phyloP scores from a whole-genome alignment of 1,140 invertebrate genomes.

The Venturia canescens region DNA sequence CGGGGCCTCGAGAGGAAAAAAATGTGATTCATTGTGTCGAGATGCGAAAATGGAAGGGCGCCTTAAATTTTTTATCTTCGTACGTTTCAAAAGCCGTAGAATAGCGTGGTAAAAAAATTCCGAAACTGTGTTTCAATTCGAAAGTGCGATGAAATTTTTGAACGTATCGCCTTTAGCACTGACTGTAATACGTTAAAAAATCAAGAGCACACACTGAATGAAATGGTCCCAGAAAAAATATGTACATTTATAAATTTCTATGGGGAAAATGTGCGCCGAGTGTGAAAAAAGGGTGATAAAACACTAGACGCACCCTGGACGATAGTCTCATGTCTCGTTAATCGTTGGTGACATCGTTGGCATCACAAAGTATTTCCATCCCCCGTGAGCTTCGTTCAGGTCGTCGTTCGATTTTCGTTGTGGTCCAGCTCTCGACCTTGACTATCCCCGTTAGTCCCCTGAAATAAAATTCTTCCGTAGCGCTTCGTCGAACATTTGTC shows the following conservation, averaged over 20 bases:
- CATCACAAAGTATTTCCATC: constrained; percentile 49
- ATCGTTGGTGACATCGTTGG: constrained; percentile 52
- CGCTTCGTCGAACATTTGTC: not conserved
- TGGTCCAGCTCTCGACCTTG: constrained; percentile 43
- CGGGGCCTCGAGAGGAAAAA: no score
- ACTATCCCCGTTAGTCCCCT: constrained; percentile 31
- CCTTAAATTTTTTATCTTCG: no score
- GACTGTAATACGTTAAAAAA: not conserved
- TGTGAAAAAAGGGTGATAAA: constrained; percentile 2
- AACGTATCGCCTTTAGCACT: no score
- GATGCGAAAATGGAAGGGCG: no score
- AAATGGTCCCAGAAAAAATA: constrained; percentile 29
- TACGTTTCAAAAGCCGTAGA: no score
- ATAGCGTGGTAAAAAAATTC: no score
- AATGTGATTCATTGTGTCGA: no score
- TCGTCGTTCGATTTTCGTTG: constrained; percentile 31
- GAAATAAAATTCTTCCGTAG: constrained; percentile 40
- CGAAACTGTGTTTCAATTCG: no score
- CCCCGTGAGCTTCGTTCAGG: constrained; percentile 27
- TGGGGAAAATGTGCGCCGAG: not conserved
- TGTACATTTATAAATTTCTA: not conserved
- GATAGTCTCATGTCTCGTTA: constrained; percentile 60
- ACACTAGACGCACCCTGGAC: constrained; percentile 59
- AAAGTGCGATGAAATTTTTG: no score
- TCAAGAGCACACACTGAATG: not conserved